Evolutionary conservation across 2,113 vertebrate species (phyloP).

Genomic region (Progne subis): DNA sequence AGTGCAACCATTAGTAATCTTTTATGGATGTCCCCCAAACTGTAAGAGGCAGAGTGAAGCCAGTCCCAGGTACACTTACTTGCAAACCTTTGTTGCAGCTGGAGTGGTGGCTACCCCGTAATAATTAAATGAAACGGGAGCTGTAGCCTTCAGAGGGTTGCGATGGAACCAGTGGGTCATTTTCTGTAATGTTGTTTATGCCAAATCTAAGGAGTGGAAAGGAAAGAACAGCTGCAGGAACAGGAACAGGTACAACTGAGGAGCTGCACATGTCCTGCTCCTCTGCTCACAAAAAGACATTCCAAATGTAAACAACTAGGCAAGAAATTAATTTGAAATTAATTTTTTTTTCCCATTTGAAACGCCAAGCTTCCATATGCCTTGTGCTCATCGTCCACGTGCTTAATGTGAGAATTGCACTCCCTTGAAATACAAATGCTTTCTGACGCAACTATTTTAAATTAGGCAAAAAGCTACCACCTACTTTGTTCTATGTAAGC

Average conservation of each 20-base stretch:
- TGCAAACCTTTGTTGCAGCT: conserved; percentile 93
- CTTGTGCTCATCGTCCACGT: neutral
- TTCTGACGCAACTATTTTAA: neutral
- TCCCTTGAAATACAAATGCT: neutral
- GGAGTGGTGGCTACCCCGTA: conserved; percentile 89
- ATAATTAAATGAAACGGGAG: conserved; percentile 90
- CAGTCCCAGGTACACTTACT: conserved; percentile 77
- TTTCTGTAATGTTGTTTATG: neutral
- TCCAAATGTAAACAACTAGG: neutral
- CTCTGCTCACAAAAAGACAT: neutral
- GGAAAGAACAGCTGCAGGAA: neutral
- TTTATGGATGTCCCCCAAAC: neutral
- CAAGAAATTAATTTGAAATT: neutral
- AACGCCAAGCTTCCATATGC: neutral
- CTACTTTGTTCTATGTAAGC: neutral
- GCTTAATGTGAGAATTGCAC: neutral
- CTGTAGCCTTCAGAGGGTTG: conserved; percentile 96
- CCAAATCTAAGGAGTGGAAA: neutral
- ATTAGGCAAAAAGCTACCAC: neutral
- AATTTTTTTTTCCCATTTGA: neutral
- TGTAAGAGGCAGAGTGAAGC: neutral
- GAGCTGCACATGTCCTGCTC: neutral
- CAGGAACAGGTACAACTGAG: conserved; percentile 17
- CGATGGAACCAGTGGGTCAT: conserved; percentile 99
- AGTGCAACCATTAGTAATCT: neutral